Evolutionary conservation across 1,140 invertebrate genomes (phyloP), one percentile per base, ranked within the genome.

Genomic region (Drosophila auraria): DNA sequence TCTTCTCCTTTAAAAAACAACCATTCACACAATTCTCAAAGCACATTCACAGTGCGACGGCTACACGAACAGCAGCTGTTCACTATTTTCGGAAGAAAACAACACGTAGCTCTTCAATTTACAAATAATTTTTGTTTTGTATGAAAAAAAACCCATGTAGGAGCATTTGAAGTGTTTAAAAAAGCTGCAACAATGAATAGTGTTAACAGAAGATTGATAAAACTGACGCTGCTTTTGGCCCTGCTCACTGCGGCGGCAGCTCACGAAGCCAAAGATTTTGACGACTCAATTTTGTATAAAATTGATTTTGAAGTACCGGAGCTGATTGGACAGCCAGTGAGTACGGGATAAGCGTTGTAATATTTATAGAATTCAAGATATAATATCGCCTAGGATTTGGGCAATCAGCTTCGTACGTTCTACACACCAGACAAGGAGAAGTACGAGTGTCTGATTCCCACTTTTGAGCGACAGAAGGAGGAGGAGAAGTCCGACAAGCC

Each of bases 211-310:
- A 53, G 17, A 17, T 14, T 49, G 0, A 36, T 40, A n/a, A 68
- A 64, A 54, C 6, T 59, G 38, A 20, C 44, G 5, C 9, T 79
- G 42, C n/a, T 90, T 7, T 45, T 81, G 25, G n/a, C 25, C 1
- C 17, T 91, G 17, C 15, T 86, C 1, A 25, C 23, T 14, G 56
- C 47, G 11, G 64, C 36, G 30, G 44, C 15, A 20, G 69, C 75
- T 2, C 86, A 95, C 86, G 95, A 96, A 92, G 94, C 96, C 20
- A 96, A 95, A 91, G 96, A 95, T 44, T 97, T 97, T 84, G 97
- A 97, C 93, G 97, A 98, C 93, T 95, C 95, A 4, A 95, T 97
- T 76, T 93, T 97, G 53, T 97, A 96, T 86, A 95, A 96, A 93
- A 95, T 98, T 45, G 96, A 96, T 82, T 98, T 97, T 95, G 95